phyloP scores from a whole-genome alignment of 1,140 invertebrate species.

The Meteorus sp. region DNA sequence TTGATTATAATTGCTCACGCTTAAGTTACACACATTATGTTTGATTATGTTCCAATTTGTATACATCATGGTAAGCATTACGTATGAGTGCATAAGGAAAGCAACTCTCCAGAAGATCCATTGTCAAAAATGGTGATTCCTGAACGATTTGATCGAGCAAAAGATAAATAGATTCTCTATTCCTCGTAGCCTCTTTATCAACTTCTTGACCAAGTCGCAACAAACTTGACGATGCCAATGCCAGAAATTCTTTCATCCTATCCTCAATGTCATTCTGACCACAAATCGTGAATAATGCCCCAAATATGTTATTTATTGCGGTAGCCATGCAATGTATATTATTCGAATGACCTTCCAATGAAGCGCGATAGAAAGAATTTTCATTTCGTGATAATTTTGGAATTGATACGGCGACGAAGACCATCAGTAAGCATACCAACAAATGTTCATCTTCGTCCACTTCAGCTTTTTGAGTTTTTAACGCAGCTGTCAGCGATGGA shows the following conservation, averaged over 20 bases:
- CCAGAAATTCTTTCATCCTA: slow-evolving; percentile 97
- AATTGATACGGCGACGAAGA: slow-evolving; percentile 97
- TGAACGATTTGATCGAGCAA: slow-evolving; percentile 95
- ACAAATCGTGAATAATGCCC: slow-evolving; percentile 93
- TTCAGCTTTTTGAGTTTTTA: slow-evolving; percentile 86
- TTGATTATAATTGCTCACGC: too few species aligned
- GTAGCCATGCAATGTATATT: slow-evolving; percentile 97
- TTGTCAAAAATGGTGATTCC: slow-evolving; percentile 95
- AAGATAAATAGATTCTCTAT: slow-evolving; percentile 95
- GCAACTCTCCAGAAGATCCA: slow-evolving; percentile 97
- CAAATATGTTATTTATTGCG: slow-evolving; percentile 96
- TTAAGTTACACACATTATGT: slow-evolving; percentile 47
- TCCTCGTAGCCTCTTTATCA: slow-evolving; percentile 90
- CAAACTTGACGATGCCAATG: slow-evolving; percentile 93
- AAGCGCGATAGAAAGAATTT: slow-evolving; percentile 85
- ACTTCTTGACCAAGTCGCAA: slow-evolving; percentile 92
- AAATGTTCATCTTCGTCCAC: slow-evolving; percentile 91
- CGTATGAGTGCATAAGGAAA: slow-evolving; percentile 96
- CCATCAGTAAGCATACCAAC: slow-evolving; percentile 94
- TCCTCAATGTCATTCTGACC: slow-evolving; percentile 95
- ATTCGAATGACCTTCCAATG: slow-evolving; percentile 93
- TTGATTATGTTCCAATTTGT: slow-evolving; percentile 79
- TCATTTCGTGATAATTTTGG: slow-evolving; percentile 93
- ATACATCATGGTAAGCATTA: slow-evolving; percentile 95
- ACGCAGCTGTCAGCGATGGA: slow-evolving; percentile 85